A percentile compares a stretch with the other conserved stretches of the same genome.
Evolutionary conservation across 2,888 invertebrate species (phyloP).

Genomic region (Diplazon laetatorius): DNA sequence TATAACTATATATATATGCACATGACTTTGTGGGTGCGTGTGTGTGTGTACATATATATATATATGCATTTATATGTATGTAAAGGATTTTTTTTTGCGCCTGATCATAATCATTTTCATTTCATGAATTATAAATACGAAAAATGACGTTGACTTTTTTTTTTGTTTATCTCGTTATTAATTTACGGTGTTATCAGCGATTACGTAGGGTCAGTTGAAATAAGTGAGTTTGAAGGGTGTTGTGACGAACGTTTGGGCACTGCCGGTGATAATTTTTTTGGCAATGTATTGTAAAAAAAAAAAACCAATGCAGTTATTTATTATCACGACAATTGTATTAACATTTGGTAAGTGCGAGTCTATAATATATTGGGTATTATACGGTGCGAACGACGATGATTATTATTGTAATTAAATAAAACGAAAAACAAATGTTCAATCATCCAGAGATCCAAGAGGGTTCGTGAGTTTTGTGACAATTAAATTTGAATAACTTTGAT

Average conservation of each 20-base stretch:
- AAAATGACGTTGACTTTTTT: no score
- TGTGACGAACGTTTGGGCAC: conserved; percentile 30
- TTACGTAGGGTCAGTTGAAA: no score
- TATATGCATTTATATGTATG: conserved; percentile 58
- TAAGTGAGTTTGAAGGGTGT: no score
- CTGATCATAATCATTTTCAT: conserved; percentile 69
- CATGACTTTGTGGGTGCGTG: no score
- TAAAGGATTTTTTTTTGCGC: conserved; percentile 66
- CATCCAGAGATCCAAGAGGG: no score
- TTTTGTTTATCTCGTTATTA: conserved; percentile 36
- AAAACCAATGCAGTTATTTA: conserved; percentile 38
- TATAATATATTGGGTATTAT: conserved; percentile 60
- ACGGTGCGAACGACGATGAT: conserved; percentile 46
- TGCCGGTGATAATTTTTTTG: conserved; percentile 19
- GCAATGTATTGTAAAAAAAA: conserved; percentile 15
- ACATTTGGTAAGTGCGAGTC: conserved; percentile 50
- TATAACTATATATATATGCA: conserved; percentile 65
- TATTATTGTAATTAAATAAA: conserved; percentile 65
- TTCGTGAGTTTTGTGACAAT: no score
- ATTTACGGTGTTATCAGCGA: conserved; percentile 47
- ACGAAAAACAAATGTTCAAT: no score
- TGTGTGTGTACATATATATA: conserved; percentile 62
- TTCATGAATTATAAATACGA: conserved; percentile 59
- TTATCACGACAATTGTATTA: conserved; percentile 41
- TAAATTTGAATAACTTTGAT: no score